Conservation (phyloP, 2,797 vertebrate species). For the Falco rusticolus region DNA sequence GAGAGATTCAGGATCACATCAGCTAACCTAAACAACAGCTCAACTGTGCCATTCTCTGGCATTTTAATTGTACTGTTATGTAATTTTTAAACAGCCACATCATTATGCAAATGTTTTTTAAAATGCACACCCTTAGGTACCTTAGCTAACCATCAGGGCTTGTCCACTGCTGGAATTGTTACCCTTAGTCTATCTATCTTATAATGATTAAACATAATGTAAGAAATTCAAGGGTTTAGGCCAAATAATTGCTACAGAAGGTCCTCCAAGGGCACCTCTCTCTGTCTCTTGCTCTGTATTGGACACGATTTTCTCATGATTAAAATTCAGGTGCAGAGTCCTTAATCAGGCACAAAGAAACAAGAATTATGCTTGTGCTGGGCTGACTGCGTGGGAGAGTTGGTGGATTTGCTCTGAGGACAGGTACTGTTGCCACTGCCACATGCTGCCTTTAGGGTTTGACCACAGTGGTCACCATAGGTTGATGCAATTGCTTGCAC, state of each 20-base stretch:
- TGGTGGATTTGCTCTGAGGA: neutral
- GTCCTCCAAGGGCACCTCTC: conserved; percentile 42
- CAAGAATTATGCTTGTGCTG: neutral
- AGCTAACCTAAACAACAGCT: conserved; percentile 1
- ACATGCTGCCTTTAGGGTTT: neutral
- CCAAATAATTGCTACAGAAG: conserved; percentile 31
- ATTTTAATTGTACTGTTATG: conserved; percentile 41
- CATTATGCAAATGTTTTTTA: conserved; percentile 27
- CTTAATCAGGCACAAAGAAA: conserved; percentile 25
- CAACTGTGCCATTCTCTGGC: neutral
- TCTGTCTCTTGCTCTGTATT: conserved; percentile 7
- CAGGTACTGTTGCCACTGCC: neutral
- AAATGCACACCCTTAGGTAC: neutral
- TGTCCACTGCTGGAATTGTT: neutral
- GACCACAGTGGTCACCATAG: fast-evolving
- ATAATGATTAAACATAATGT: conserved; percentile 52
- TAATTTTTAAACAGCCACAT: conserved; percentile 51
- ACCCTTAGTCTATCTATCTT: neutral
- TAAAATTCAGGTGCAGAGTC: neutral
- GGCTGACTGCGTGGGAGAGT: conserved; percentile 14
- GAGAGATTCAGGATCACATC: neutral
- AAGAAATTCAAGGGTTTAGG: neutral
- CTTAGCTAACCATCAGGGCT: conserved; percentile 24
- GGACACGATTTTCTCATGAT: conserved; percentile 48
- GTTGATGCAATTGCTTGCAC: neutral